phyloP scores from a whole-genome alignment of 2,113 vertebrate species.

The Psephotus haematonotus region DNA sequence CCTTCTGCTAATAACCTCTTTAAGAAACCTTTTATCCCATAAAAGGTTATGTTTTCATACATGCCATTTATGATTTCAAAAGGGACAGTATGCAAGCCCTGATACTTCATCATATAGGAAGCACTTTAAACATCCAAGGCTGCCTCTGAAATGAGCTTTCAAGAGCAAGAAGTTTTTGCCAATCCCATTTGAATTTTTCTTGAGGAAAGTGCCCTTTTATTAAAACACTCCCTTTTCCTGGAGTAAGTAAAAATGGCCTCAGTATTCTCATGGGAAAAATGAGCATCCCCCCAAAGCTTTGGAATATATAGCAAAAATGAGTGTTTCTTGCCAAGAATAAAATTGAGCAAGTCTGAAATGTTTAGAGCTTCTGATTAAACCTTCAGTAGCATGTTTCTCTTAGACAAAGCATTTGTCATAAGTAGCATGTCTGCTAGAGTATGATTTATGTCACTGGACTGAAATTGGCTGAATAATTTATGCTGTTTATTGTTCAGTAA shows the following conservation, averaged over 20 bases:
- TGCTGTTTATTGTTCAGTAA: conserved; percentile 74
- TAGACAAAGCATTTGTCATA: conserved; percentile 75
- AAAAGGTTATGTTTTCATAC: neutral
- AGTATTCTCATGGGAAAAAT: conserved; percentile 60
- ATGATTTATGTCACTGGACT: conserved; percentile 72
- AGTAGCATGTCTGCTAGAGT: conserved; percentile 65
- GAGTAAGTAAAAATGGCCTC: conserved; percentile 54
- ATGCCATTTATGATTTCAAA: neutral
- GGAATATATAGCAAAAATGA: conserved; percentile 48
- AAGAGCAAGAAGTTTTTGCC: conserved; percentile 54
- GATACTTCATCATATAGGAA: neutral
- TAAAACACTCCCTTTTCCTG: conserved; percentile 25
- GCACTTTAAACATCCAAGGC: conserved; percentile 25
- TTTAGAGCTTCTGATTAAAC: conserved; percentile 74
- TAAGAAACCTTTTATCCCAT: neutral
- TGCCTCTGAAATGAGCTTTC: conserved; percentile 33
- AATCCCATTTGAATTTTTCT: conserved; percentile 50
- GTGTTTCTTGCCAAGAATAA: conserved; percentile 68
- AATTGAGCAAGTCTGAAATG: conserved; percentile 66
- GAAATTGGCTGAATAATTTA: conserved; percentile 78
- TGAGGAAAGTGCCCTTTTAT: conserved; percentile 48
- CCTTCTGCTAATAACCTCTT: conserved; percentile 9
- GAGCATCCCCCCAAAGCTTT: conserved; percentile 44
- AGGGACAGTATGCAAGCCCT: neutral
- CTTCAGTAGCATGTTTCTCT: conserved; percentile 68